Conservation (phyloP, 2,888 invertebrate species). For the Thymelicus acteon region DNA sequence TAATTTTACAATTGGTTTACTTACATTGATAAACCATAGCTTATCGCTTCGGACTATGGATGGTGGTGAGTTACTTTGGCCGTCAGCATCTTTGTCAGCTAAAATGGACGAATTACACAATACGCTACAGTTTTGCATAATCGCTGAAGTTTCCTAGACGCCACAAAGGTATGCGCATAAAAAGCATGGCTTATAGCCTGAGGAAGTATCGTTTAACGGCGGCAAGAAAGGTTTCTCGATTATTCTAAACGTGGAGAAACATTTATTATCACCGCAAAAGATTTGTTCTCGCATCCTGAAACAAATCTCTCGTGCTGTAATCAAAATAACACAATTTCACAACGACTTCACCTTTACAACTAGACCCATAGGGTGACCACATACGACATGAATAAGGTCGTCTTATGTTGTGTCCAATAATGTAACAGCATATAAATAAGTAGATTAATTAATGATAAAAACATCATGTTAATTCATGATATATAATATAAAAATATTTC, state of each 20-base stretch:
- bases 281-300: slow-evolving; percentile 36
- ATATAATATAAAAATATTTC: no score
- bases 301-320: slow-evolving; percentile 31
- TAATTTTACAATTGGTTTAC: no score
- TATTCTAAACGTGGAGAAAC: slow-evolving; percentile 31
- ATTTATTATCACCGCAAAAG: slow-evolving; percentile 30
- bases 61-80: no score
- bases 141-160: neutral
- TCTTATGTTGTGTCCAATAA: no score
- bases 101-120: no score
- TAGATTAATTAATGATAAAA: no score
- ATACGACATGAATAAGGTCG: neutral
- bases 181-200: slow-evolving; percentile 14
- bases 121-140: neutral
- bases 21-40: no score
- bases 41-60: no score
- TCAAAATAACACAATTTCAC: slow-evolving; percentile 36
- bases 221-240: slow-evolving; percentile 12
- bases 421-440: no score
- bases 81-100: no score
- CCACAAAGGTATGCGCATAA: neutral
- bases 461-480: neutral
- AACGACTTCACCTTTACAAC: slow-evolving; percentile 31
- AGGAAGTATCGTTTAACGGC: slow-evolving; percentile 16
- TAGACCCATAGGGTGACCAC: slow-evolving; percentile 12